Evolutionary conservation across 2,797 vertebrate species (phyloP), one percentile per base, ranked within the genome.

Genomic region (Peromyscus aztecus): DNA sequence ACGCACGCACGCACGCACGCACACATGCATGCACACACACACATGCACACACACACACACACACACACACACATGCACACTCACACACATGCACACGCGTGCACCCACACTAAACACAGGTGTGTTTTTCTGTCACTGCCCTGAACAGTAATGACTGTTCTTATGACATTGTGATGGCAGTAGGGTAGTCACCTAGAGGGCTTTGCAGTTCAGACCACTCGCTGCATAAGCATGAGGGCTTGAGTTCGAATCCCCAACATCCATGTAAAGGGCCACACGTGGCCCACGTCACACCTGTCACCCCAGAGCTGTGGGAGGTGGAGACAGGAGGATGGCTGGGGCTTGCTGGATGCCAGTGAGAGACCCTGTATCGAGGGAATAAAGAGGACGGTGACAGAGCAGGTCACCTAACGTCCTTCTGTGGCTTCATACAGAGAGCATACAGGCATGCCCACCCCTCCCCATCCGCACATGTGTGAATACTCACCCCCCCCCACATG

Each of bases 31-130:
- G 5, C 9, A 19, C 2, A 10, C 17, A 4, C 6, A 13, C 29
- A 52, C 11, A 37, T 7, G 6, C n/a, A 27, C 1, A 2, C 19
- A 21, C 2, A 11, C 17, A 2, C 13, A 16, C 34, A 23, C 13
- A 43, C 43, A 43, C 43, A 31, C 24, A 29, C 9, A 31, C 4
- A 4, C 59, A 82, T 61, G 13, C 55, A 9, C 6, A 4, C 23
- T 16, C 55, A 80, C 10, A 12, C 17, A 6, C 19, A 12, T 0
- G 11, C 19, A 2, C 7, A 9, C 34, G 37, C 13, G 5, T 14
- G 23, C 1, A 81, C 31, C 29, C 16, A 27, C 17, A 40, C 61
- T 67, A 85, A 63, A 46, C 19, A 67, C 31, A 49, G 31, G 49
- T 19, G 21, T 14, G 29, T 31, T 69, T 86, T 86, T 37, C 34